Percentiles rank a stretch among this genome's conserved stretches.
phyloP scores from a whole-genome alignment of 23 tunicate species.

The Trididemnum miniatum region DNA sequence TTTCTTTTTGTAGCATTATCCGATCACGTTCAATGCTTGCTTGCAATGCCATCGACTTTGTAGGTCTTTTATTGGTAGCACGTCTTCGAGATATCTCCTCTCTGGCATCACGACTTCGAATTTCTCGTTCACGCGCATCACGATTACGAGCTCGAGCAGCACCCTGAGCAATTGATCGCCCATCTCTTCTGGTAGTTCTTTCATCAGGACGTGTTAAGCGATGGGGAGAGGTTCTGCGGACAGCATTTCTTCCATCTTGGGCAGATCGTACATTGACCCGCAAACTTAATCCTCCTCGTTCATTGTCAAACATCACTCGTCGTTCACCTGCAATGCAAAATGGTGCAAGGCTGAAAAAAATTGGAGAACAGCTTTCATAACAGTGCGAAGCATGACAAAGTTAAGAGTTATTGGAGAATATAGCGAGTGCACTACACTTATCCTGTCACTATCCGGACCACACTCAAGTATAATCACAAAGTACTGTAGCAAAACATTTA shows the following conservation, averaged over 20 bases:
- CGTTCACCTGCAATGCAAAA: conserved; percentile 37
- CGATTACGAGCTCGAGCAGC: conserved; percentile 1
- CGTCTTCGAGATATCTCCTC: conserved; percentile 14
- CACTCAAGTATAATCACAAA: too few species aligned
- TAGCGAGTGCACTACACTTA: too few species aligned
- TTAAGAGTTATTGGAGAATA: too few species aligned
- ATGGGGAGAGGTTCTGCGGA: background rate
- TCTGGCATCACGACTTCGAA: conserved; percentile 11
- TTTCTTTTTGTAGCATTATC: conserved; percentile 35
- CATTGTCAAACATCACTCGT: conserved; percentile 53
- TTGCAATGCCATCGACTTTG: background rate
- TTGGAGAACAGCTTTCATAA: too few species aligned
- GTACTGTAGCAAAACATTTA: too few species aligned
- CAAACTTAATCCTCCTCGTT: conserved; percentile 46
- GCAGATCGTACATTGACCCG: conserved; percentile 55
- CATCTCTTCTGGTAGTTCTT: too few species aligned
- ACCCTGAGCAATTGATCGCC: background rate
- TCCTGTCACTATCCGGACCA: too few species aligned
- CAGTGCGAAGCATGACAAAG: too few species aligned
- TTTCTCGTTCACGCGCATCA: background rate
- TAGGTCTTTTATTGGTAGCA: background rate
- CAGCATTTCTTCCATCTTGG: background rate
- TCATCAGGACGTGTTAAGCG: background rate
- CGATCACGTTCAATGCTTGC: conserved; percentile 37
- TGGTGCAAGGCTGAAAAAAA: too few species aligned